Base-by-base conservation (phyloP, 2,797 vertebrate genomes). In the Clarias fuscus region DNA sequence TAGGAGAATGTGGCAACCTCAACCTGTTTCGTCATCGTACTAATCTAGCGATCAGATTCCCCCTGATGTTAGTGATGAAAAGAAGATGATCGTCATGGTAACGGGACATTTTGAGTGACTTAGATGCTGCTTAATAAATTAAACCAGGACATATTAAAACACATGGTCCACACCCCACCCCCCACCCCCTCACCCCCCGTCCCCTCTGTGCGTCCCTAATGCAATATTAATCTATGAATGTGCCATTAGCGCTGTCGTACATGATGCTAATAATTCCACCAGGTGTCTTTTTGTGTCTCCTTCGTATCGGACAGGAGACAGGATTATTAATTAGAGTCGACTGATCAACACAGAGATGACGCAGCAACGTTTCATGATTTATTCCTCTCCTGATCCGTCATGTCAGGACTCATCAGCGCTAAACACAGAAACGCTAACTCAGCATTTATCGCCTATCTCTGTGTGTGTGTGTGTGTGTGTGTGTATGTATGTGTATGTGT, bases 311-410 rank as follows among this genome's bases (percentile, higher is more conserved):
- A 89, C 93, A 88, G 86, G 89, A 92, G 93, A 93, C 93, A 91
- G 93, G 93, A 89, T 91, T 94, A 95, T 96, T 93, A 94, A 96
- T 95, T 89, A 43, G 70, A 58, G 2, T 20, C 90, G 93, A 95
- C 94, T 93, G 94, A 95, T 95, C 93, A 90, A 91, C 88, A 85
- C 89, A 90, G 88, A 89, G 93, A 94, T 93, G 94, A 96, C 94
- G 90, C 94, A 92, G 94, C 95, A 95, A 91, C 92, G 92, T 94
- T 87, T 87, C 90, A 91, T 93, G 94, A 96, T 95, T 95, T 94
- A 96, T 95, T 95, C 92, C 91, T 89, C 82, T 83, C 87, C 88
- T 95, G 94, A 95, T 95, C 92, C 91, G 84, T 89, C 73, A 86
- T 85, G 92, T 93, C 93, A 92, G 37, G 37, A 61, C 30, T 73